A percentile compares a stretch with the other conserved stretches of the same genome.
These are phyloP conservation scores for Heliangelus exortis DNA, from an alignment of 2,797 vertebrate species.

Conservation along the genomic window DNA sequence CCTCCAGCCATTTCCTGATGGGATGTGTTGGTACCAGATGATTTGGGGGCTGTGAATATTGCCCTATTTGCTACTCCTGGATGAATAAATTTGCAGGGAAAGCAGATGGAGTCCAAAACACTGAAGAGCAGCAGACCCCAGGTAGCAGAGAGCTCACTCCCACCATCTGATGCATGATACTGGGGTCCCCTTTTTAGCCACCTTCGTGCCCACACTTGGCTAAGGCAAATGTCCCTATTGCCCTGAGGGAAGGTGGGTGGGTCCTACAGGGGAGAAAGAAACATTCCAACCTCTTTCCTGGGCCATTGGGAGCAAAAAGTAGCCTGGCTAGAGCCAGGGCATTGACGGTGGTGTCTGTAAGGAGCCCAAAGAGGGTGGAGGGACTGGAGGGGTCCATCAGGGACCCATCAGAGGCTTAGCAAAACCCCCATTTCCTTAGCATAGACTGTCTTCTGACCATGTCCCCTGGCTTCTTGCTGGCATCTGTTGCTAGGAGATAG, in stretches of 20 bases:
- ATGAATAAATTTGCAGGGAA: background rate
- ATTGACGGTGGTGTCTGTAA: rapidly evolving
- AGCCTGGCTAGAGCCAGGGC: background rate
- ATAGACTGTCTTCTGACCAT: background rate
- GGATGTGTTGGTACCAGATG: background rate
- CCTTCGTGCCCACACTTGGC: background rate
- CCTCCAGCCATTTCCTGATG: background rate
- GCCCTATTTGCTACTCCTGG: background rate
- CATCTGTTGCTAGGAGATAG: slow-evolving; percentile 61
- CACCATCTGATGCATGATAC: rapidly evolving
- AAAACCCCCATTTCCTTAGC: background rate
- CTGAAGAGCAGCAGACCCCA: background rate
- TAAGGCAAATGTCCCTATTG: rapidly evolving
- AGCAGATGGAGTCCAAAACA: background rate
- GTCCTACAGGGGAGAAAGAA: background rate
- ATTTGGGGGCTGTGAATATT: slow-evolving; percentile 1
- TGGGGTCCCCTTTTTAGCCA: background rate
- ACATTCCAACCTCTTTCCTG: rapidly evolving
- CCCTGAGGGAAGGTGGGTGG: too few relatives aligned
- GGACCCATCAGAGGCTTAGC: background rate
- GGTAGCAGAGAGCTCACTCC: background rate
- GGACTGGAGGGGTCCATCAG: rapidly evolving
- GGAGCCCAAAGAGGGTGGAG: background rate
- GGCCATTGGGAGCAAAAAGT: background rate
- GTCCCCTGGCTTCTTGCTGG: background rate